Evolutionary conservation across 2,888 invertebrate genomes (phyloP), one percentile per base, ranked within the genome.

Genomic region (Euzetes globulus): DNA sequence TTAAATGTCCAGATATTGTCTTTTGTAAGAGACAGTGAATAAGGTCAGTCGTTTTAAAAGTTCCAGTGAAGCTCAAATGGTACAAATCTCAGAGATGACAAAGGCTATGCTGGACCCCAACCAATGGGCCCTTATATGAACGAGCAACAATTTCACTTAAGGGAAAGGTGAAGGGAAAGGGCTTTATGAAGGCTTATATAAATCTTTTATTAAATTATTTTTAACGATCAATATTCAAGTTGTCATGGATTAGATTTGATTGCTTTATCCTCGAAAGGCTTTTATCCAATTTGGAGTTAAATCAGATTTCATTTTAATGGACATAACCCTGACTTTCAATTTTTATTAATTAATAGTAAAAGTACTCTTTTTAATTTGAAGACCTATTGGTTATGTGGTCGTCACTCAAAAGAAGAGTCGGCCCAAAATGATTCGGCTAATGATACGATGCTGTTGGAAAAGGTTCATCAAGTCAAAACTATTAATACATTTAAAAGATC

Each of bases 11-110:
- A 93, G 1, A 94, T 90, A 90, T 82, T 92, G 92, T 71, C 85
- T 92, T 0, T 94, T 94, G 33, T 6, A 33, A 41, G 11, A 41
- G 13, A 9, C 92, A 0, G 94, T 94, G 0, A 92, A 92, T 81
- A 92, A 92, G 0, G 94, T 94, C 0, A 92, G 92, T 0, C 85
- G 92, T 45, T 94, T 96, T 94, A 95, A 95, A 82, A 92, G 92
- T 0, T 92, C 92, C 0, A 91, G 93, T 76, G 89, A 90, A 81
- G 81, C 94, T 0, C 94, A 95, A 92, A 91, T 91, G 83, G 91
- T 97, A 77, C 96, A 97, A 82, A 92, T 97, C 80, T 95, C 96
- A 2, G 90, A 95, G 82, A 89, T 91, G 0, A 95, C 95, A 0
- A 88, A 87, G 80, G 88, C 90, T 78, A 84, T 91, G 19, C 84